Conservation (phyloP, 2,888 invertebrate species). For the Cosmorhoe ocellata region DNA sequence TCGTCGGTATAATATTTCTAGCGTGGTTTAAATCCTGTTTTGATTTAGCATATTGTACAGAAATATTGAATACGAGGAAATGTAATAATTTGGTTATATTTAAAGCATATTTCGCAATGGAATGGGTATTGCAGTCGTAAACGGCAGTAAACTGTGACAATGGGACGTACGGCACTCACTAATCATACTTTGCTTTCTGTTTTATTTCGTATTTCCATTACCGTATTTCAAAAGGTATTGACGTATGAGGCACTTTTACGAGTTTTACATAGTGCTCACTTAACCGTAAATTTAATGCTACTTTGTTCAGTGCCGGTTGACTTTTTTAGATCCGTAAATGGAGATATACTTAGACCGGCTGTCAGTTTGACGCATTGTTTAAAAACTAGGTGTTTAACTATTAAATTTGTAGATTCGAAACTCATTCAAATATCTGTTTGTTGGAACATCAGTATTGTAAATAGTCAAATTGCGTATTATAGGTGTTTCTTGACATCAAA, state of each 20-base stretch:
- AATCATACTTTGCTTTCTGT: slow-evolving; percentile 82
- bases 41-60: slow-evolving; percentile 23
- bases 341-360: slow-evolving; percentile 5
- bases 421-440: too few relatives aligned
- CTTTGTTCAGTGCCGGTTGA: slow-evolving; percentile 51
- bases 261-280: slow-evolving; percentile 67
- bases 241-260: slow-evolving; percentile 81
- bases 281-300: slow-evolving; percentile 65
- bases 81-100: slow-evolving; percentile 34
- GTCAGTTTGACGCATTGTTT: not conserved
- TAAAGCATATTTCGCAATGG: slow-evolving; percentile 62
- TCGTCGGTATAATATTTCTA: not conserved
- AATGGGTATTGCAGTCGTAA: slow-evolving; percentile 61
- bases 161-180: slow-evolving; percentile 78
- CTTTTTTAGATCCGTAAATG: slow-evolving; percentile 21
- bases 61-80: slow-evolving; percentile 13
- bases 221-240: slow-evolving; percentile 82
- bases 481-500: not conserved
- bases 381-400: not conserved
- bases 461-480: too few relatives aligned
- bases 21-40: slow-evolving; percentile 34
- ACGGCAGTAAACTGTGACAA: slow-evolving; percentile 73
- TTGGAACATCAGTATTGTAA: too few relatives aligned
- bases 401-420: not conserved
- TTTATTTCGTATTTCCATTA: slow-evolving; percentile 83